Percentiles rank a stretch among this genome's conserved stretches.
These are phyloP conservation scores for Hyles vespertilio DNA, from an alignment of 1,140 invertebrate species.

Conservation along the genomic window DNA sequence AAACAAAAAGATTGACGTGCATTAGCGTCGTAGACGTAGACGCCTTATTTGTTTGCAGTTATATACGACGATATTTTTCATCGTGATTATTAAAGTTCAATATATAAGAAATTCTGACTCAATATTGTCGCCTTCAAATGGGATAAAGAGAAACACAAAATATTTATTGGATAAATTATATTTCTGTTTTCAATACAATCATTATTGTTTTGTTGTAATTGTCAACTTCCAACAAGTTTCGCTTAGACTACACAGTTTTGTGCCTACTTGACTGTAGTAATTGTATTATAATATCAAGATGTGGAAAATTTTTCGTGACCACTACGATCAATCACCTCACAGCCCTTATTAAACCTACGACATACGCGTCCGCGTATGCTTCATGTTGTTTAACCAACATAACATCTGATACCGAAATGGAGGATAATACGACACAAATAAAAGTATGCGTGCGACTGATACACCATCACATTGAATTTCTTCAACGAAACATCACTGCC, in stretches of 20 bases:
- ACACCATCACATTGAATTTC: not conserved
- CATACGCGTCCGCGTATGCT: no score
- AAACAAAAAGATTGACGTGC: no score
- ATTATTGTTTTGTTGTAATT: constrained; percentile 58
- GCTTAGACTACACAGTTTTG: constrained; percentile 58
- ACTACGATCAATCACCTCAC: constrained; percentile 33
- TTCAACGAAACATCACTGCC: constrained; percentile 42
- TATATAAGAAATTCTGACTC: no score
- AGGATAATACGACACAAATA: no score
- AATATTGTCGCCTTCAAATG: no score
- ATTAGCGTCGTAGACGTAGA: no score
- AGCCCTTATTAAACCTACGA: constrained; percentile 26
- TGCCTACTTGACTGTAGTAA: constrained; percentile 49
- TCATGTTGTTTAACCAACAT: constrained; percentile 9
- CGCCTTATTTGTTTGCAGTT: no score
- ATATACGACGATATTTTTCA: no score
- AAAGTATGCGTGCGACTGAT: not conserved
- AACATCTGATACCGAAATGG: constrained; percentile 1
- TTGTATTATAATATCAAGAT: constrained; percentile 16
- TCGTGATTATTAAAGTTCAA: no score
- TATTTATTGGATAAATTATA: constrained; percentile 67
- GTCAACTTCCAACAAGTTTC: constrained; percentile 63
- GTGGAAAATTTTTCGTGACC: constrained; percentile 6
- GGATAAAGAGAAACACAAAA: constrained; percentile 3
- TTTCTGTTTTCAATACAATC: constrained; percentile 66